A percentile compares a stretch with the other conserved stretches of the same genome.
phyloP scores from a whole-genome alignment of 2,113 vertebrate species.

The Hippolais icterina region DNA sequence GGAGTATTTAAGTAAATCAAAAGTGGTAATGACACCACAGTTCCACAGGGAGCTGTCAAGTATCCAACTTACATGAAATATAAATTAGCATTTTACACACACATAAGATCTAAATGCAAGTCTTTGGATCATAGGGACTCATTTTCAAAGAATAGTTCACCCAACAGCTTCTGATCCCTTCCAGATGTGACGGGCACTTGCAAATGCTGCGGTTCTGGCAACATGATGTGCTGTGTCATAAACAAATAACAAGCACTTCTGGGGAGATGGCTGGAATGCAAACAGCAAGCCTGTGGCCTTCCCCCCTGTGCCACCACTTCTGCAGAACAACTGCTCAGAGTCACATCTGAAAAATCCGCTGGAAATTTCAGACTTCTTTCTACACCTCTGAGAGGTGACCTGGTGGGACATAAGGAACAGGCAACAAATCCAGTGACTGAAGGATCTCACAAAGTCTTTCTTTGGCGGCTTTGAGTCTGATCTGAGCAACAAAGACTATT shows the following conservation, averaged over 20 bases:
- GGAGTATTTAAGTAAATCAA: background rate
- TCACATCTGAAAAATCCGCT: background rate
- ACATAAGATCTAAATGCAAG: background rate
- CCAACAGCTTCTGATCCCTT: slow-evolving; percentile 31
- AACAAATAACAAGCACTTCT: slow-evolving; percentile 51
- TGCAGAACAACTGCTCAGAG: background rate
- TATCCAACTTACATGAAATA: background rate
- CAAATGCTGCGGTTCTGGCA: background rate
- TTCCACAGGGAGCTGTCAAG: background rate
- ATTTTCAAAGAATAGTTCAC: background rate
- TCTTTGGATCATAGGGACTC: background rate
- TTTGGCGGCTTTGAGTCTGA: background rate
- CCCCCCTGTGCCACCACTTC: background rate
- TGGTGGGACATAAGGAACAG: background rate
- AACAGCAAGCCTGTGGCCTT: background rate
- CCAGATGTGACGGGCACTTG: slow-evolving; percentile 16
- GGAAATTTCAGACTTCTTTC: background rate
- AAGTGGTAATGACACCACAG: background rate
- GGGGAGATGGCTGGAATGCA: background rate
- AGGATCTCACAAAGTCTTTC: background rate
- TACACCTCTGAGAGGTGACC: background rate
- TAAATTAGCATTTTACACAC: background rate
- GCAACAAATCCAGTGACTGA: background rate
- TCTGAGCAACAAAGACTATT: background rate
- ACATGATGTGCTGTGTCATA: slow-evolving; percentile 23